Evolutionary conservation across 2,888 invertebrate genomes (phyloP).

Genomic region (Dendrolimus pini): DNA sequence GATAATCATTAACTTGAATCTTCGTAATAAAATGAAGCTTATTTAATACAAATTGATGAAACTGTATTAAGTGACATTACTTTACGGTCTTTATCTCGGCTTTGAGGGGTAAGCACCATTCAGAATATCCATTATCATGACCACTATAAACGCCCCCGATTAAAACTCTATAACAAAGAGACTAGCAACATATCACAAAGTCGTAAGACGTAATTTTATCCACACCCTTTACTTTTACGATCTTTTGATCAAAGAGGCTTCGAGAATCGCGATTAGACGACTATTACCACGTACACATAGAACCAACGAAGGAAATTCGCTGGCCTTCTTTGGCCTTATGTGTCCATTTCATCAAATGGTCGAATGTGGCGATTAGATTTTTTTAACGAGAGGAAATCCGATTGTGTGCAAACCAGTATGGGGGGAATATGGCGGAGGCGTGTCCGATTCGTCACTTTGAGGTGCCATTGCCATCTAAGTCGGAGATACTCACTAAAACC

Average conservation of each 20-base stretch:
- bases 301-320: background rate
- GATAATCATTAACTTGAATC: no score
- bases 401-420: no score
- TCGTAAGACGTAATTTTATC: conserved; percentile 11
- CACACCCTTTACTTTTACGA: conserved; percentile 12
- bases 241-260: conserved; percentile 7
- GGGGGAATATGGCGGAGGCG: no score
- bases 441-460: no score
- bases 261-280: conserved; percentile 8
- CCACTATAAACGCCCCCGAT: conserved; percentile 10
- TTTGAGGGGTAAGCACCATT: conserved; percentile 13
- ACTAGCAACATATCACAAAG: conserved; percentile 11
- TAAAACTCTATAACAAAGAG: conserved; percentile 6
- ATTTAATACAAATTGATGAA: background rate
- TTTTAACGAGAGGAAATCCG: no score
- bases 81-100: conserved; percentile 13
- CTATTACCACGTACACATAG: conserved; percentile 10
- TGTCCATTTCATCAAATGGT: no score
- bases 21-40: no score
- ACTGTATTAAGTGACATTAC: conserved; percentile 4
- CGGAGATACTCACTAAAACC: no score
- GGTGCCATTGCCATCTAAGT: no score
- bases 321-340: no score
- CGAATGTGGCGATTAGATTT: no score
- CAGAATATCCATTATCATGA: conserved; percentile 11